Percentiles rank a stretch among this genome's conserved stretches.
Evolutionary conservation across 2,113 vertebrate genomes (phyloP).

Genomic region (Cygnus atratus): DNA sequence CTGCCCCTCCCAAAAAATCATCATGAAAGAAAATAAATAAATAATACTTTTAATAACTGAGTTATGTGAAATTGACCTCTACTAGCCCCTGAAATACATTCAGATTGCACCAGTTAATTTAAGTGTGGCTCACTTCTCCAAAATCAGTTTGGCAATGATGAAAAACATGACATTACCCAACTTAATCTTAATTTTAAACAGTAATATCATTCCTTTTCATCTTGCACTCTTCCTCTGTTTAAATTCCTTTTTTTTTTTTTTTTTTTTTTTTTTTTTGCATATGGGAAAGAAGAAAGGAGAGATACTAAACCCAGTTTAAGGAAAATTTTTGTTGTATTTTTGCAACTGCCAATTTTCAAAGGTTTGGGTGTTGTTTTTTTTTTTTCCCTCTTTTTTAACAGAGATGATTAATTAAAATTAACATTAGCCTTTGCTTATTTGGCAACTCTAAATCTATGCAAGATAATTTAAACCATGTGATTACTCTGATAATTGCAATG

Average conservation of each 20-base stretch:
- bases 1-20: neutral
- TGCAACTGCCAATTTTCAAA: neutral
- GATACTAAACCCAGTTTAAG: neutral
- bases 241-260: neutral
- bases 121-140: neutral
- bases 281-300: neutral
- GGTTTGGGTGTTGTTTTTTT: neutral
- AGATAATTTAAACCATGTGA: constrained; percentile 8
- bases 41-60: neutral
- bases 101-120: neutral
- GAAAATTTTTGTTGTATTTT: neutral
- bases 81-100: neutral
- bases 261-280: neutral
- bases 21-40: constrained; percentile 11
- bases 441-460: neutral
- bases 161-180: neutral
- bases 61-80: neutral
- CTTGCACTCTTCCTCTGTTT: neutral
- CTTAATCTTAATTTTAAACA: constrained; percentile 1
- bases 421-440: constrained; percentile 7
- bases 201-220: neutral
- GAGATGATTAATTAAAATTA: constrained; percentile 35
- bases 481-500: constrained; percentile 49
- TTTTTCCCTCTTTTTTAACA: neutral
- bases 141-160: neutral